Evolutionary conservation across 2,113 vertebrate species (phyloP), one percentile per base, ranked within the genome.

Genomic region (Bostrychus sinensis): DNA sequence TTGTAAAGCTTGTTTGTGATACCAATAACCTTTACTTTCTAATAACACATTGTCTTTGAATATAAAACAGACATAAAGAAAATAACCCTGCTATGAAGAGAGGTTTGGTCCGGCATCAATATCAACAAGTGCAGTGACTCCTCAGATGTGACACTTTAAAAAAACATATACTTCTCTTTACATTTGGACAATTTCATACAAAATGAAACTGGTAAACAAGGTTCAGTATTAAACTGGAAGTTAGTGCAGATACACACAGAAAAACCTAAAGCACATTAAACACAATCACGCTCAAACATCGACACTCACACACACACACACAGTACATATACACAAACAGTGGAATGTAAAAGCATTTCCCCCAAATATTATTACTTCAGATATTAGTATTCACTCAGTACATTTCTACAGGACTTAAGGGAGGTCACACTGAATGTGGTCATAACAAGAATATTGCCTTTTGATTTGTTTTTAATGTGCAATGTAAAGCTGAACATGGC

Each of bases 181-280:
- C 81, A 83, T 79, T 73, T 74, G 66, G 62, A 77, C 82, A 16
- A 58, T 74, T 75, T 78, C 58, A 78, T 85, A 89, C 75, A 80
- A 77, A 86, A 81, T 80, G 81, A 83, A 84, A 89, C 82, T 58
- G 22, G 78, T 69, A 82, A 81, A 82, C 75, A 82, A 82, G 66
- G 69, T 72, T 84, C 75, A 53, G 81, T 80, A 68, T 57, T 83
- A 73, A 88, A 86, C 81, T 72, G 78, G 75, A 87, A 80, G 69
- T 82, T 66, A 84, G 79, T 82, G 79, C 83, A 80, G 70, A 72
- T 71, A 79, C 38, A 77, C 56, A 84, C 67, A 83, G 6, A 75
- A 45, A 58, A 71, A 80, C 63, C 62, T 51, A 51, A 28, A 51
- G 25, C 66, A 83, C 75, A 54, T 23, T 26, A 76, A 78, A 75